Base-by-base conservation (phyloP, 2,113 vertebrate species). In the Eublepharis macularius region DNA sequence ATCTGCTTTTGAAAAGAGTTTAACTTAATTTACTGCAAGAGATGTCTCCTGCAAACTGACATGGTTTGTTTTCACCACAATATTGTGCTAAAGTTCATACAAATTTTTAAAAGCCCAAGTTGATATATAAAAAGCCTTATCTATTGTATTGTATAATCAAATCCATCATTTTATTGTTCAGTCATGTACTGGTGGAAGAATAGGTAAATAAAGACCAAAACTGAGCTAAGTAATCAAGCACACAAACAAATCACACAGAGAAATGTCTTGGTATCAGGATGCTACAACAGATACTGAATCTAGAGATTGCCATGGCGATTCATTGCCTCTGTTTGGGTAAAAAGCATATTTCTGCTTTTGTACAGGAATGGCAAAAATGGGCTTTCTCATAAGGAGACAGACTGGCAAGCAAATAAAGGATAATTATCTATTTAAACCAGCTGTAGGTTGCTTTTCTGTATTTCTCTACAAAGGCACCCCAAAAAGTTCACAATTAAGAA, bases 21-120 rank as follows among this genome's bases (percentile, higher is more conserved):
- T 68, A 83, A 85, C 81, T 80, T 84, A n/a, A 63, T 84, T 90
- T 92, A 75, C 76, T 49, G 6, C 77, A 34, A 83, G 34, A 89
- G 79, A 80, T 81, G 65, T 81, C 39, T 73, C 75, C 80, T 82
- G n/a, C 0, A 0, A 70, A 39, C 6, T 68, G 21, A 2, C 14
- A 32, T 82, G 51, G n/a, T 47, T 21, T 34, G 21, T 16, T 88
- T 88, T 16, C 39, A 8, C 8, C 29, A 73, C 19, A 60, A 34
- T 36, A 83, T 49, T 9, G 45, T 60, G 45, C 2, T 29, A 3
- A 24, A 81, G 3, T 66, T 83, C 57, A 54, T 45, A 65, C 69
- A 0, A 65, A 39, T 82, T 51, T 68, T 47, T 76, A n/a, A 34
- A 45, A 3, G 17, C 24, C 4, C 29, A 4, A 19, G 26, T 60